These are phyloP conservation scores for Prietella phreatophila DNA, from an alignment of 2,113 vertebrate genomes.

Conservation along the genomic window DNA sequence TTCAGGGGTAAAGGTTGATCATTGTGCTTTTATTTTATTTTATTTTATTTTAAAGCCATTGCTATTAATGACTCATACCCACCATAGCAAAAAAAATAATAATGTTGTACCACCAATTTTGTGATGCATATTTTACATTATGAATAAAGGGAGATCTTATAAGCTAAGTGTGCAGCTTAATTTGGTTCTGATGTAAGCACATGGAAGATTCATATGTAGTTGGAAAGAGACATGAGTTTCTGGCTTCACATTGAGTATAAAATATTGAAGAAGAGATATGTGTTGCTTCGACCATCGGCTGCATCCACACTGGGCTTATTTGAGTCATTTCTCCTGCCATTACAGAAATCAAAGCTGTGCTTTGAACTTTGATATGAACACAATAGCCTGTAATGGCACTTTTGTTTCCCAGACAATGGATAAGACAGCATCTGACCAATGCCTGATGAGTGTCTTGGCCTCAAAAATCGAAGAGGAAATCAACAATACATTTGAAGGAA, in stretches of 20 bases:
- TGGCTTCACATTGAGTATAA: not conserved
- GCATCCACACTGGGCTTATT: not conserved
- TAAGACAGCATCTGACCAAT: slow-evolving; percentile 31
- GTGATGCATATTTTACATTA: not conserved
- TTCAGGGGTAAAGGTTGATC: not conserved
- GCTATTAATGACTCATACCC: not conserved
- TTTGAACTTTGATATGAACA: slow-evolving; percentile 33
- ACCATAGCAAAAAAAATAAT: not conserved
- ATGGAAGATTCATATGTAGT: not conserved
- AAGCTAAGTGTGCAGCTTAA: not conserved
- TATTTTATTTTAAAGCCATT: not conserved
- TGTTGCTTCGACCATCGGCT: slow-evolving; percentile 2
- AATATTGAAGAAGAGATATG: not conserved
- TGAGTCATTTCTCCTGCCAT: slow-evolving; percentile 30
- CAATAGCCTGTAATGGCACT: slow-evolving; percentile 37
- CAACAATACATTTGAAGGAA: not conserved
- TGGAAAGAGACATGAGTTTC: not conserved
- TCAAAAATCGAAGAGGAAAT: slow-evolving; percentile 10
- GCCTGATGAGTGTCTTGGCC: slow-evolving; percentile 1
- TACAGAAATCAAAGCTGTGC: slow-evolving; percentile 38
- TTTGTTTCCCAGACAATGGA: slow-evolving; percentile 29
- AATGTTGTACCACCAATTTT: not conserved
- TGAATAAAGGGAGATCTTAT: not conserved
- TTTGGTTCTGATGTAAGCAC: not conserved
- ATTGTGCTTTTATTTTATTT: not conserved